Evolutionary conservation across 37 sponge, comb jelly and placozoan genomes (phyloP).

Genomic region (Ephydatia muelleri): DNA sequence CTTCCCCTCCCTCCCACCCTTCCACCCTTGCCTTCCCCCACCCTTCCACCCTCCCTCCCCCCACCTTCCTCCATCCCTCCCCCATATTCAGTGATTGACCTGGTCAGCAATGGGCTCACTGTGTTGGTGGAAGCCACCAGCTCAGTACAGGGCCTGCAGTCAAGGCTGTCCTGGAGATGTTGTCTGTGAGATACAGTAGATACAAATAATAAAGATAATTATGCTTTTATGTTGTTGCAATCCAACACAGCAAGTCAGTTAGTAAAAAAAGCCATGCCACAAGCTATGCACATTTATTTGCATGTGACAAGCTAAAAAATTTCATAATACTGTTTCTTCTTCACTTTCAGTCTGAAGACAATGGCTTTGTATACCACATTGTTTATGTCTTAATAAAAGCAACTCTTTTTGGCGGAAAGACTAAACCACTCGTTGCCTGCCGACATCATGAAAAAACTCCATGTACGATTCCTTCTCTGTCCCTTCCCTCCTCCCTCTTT

Average conservation of each 20-base stretch:
- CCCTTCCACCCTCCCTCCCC: neutral
- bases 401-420: neutral
- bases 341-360: conserved; percentile 7
- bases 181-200: conserved; percentile 31
- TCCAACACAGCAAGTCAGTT: no score
- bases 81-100: conserved; percentile 2
- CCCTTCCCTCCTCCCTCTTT: no score
- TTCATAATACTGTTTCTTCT: no score
- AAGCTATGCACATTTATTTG: neutral
- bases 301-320: neutral
- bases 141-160: conserved; percentile 18
- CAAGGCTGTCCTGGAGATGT: conserved; percentile 42
- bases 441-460: conserved; percentile 23
- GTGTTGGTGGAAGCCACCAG: conserved; percentile 43
- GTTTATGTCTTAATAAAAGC: conserved; percentile 33
- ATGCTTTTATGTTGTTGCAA: neutral
- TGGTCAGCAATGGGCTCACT: conserved; percentile 11
- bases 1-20: neutral
- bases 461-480: neutral
- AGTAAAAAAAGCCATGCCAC: no score
- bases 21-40: neutral
- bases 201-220: neutral
- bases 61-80: neutral
- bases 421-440: conserved; percentile 17
- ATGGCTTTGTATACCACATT: conserved; percentile 21